phyloP scores from a whole-genome alignment of 2,113 vertebrate species.

The Lipophrys pholis region DNA sequence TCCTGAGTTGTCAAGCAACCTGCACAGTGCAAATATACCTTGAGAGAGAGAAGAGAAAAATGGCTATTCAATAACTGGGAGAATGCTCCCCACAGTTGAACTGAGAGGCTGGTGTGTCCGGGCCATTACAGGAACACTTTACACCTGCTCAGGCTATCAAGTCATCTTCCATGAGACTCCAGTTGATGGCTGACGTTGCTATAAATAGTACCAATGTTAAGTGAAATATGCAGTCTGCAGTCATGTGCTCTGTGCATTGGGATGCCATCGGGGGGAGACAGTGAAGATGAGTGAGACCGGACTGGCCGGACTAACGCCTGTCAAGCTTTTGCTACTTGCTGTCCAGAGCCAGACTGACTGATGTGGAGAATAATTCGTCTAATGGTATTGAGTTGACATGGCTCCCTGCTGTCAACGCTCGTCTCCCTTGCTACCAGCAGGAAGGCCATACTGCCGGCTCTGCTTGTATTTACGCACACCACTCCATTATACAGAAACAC shows the following conservation, averaged over 20 bases:
- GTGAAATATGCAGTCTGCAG: not conserved
- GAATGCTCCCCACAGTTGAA: not conserved
- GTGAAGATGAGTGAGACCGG: conserved; percentile 5
- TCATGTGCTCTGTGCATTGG: not conserved
- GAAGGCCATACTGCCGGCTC: conserved; percentile 16
- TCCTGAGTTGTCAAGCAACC: too few relatives aligned
- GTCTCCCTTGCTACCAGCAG: conserved; percentile 39
- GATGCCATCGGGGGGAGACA: conserved; percentile 4
- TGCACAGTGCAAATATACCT: too few relatives aligned
- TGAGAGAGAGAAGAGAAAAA: not conserved
- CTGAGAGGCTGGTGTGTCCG: not conserved
- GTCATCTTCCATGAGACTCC: too few relatives aligned
- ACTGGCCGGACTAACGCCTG: conserved; percentile 11
- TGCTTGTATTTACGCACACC: not conserved
- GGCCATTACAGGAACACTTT: not conserved
- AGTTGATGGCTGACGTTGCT: too few relatives aligned
- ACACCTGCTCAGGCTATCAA: not conserved
- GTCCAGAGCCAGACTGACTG: conserved; percentile 53
- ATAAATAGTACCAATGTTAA: not conserved
- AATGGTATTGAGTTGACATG: conserved; percentile 65
- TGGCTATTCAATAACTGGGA: not conserved
- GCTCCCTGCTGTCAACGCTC: conserved; percentile 57
- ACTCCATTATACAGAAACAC: not conserved
- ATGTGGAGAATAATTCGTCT: conserved; percentile 70
- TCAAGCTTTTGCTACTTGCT: conserved; percentile 25